Evolutionary conservation across 1,140 invertebrate genomes (phyloP), one percentile per base, ranked within the genome.

Genomic region (Frieseomelitta varia): DNA sequence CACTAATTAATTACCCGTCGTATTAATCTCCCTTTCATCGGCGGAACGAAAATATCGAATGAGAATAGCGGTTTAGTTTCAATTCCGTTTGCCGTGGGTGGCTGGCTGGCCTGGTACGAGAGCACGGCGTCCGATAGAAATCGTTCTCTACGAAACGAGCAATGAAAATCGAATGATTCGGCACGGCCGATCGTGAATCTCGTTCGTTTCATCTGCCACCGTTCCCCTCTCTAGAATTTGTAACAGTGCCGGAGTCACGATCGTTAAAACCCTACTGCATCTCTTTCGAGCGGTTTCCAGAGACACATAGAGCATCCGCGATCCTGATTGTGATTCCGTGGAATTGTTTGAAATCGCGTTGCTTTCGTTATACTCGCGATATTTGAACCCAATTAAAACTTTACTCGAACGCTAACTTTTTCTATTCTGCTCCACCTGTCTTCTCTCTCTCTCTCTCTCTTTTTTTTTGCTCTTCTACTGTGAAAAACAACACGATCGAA

Each of bases 91-190:
- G 17, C 27, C 68, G 39, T 34, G 24, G 39, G 8, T 14, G 14
- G 15, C 15, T 47, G 39, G 30, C 34, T 47, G 4, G 39, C 1
- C 55, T 47, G 34, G 47, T 51, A 1, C 27, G n/a, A 19, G n/a
- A 63, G 55, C 15, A 11, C 15, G 4, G 53, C 10, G 8, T 8
- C 3, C n/a, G 58, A 39, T 73, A 47, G n/a, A 11, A 30, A 51
- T 27, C 10, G 53, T 24, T 30, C 24, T 21, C 63, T 11, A 4
- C 51, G 81, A 30, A 51, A 69, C 73, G 63, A 77, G 63, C 81
- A 34, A 83, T 83, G 63, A 77, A 77, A 77, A 77, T 69, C 81
- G 81, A 77, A 77, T 34, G 81, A 83, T 53, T 68, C 53, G 19
- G 27, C 47, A n/a, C 27, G 47, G 55, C 17, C 79, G 58, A 75